Evolutionary conservation across 2,888 invertebrate genomes (phyloP).

Genomic region (Dynastes tityus): DNA sequence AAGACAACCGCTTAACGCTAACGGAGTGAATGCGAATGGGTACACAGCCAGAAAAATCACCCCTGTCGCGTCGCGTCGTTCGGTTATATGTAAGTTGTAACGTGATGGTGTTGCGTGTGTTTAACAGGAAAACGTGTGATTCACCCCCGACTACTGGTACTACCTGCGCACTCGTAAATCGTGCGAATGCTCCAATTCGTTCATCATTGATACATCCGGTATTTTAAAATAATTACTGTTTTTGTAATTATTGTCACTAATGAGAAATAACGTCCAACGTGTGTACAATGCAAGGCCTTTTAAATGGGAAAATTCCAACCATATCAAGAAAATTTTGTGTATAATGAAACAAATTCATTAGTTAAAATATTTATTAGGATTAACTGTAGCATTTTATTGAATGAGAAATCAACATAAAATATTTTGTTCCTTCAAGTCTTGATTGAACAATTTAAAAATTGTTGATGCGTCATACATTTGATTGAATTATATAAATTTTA

Average conservation of each 20-base stretch:
- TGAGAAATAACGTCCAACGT: not conserved
- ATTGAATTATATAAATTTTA: too few species aligned
- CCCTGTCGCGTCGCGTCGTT: not conserved
- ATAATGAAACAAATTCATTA: too few species aligned
- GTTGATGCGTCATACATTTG: too few species aligned
- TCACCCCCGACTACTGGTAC: constrained; percentile 46
- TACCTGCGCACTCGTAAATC: constrained; percentile 46
- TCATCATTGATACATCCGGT: constrained; percentile 47
- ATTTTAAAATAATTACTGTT: constrained; percentile 33
- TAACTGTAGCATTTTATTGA: too few species aligned
- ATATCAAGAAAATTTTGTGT: too few species aligned
- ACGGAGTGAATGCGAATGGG: constrained; percentile 11
- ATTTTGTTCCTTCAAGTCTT: too few species aligned
- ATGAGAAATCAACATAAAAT: too few species aligned
- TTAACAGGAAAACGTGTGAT: constrained; percentile 49
- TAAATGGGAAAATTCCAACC: too few species aligned
- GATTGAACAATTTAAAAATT: too few species aligned
- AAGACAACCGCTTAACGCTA: not conserved
- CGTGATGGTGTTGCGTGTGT: constrained; percentile 39
- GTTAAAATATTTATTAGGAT: too few species aligned
- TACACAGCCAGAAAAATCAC: not conserved
- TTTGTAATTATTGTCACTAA: constrained; percentile 7
- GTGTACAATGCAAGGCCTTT: too few species aligned
- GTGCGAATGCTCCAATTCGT: constrained; percentile 47
- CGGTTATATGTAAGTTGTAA: not conserved